phyloP scores from a whole-genome alignment of 2,797 vertebrate species.

The Onychomys torridus region DNA sequence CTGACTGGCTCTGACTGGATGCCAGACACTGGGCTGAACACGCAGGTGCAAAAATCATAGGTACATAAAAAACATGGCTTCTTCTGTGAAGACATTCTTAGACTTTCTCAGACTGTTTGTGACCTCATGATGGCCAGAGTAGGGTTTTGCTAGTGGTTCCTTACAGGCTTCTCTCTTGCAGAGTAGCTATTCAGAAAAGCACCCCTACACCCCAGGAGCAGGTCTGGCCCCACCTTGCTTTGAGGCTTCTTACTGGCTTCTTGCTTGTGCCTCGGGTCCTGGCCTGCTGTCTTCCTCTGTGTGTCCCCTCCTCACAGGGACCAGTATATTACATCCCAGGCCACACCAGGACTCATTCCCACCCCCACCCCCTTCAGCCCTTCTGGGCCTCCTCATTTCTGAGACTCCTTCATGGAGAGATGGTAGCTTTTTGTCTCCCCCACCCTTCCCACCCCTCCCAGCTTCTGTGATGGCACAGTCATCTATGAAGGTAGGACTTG shows the following conservation, averaged over 20 bases:
- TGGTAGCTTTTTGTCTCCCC: fast-evolving
- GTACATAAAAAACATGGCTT: background rate
- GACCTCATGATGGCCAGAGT: background rate
- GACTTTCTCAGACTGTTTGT: background rate
- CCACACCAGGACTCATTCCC: background rate
- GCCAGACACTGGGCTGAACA: background rate
- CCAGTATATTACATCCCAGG: background rate
- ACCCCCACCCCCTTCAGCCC: background rate
- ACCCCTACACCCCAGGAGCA: fast-evolving
- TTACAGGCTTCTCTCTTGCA: background rate
- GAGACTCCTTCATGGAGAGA: background rate
- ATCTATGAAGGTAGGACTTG: too few relatives aligned
- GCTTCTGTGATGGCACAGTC: background rate
- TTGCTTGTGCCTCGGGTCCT: background rate
- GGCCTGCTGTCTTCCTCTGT: background rate
- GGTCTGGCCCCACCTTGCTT: background rate
- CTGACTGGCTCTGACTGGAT: background rate
- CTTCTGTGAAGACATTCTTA: background rate
- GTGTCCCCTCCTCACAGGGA: background rate
- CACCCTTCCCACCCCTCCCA: background rate
- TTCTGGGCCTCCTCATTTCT: background rate
- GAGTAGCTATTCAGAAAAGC: background rate
- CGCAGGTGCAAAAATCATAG: background rate
- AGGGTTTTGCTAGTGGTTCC: background rate
- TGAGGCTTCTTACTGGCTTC: background rate